phyloP scores from a whole-genome alignment of 1,140 invertebrate species.

The Pogonus chalceus region DNA sequence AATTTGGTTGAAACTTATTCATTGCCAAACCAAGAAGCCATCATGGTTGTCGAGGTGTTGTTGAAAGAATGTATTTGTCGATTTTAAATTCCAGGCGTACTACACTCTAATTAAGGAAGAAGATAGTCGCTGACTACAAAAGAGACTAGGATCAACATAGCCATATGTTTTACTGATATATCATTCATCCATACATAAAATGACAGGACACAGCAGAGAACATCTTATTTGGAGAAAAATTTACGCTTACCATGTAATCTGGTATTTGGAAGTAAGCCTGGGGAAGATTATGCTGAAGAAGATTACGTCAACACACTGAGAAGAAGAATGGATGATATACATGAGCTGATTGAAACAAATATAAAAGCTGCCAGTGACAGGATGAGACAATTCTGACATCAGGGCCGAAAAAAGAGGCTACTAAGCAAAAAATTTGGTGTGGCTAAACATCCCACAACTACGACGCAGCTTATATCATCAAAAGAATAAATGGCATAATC shows the following conservation, averaged over 20 bases:
- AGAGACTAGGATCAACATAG: neutral
- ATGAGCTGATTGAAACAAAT: slow-evolving; percentile 1
- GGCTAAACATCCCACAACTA: too few species aligned
- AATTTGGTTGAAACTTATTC: slow-evolving; percentile 31
- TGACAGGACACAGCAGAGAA: slow-evolving; percentile 1
- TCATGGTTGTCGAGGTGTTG: slow-evolving; percentile 31
- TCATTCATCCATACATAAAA: neutral
- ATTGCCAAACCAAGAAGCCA: slow-evolving; percentile 32
- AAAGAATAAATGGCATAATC: too few species aligned
- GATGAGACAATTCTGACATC: slow-evolving; percentile 10
- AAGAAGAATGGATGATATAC: slow-evolving; percentile 8
- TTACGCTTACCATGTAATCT: slow-evolving; percentile 13
- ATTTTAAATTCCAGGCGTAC: slow-evolving; percentile 29
- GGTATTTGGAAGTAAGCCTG: slow-evolving; percentile 10
- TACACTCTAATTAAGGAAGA: slow-evolving; percentile 31
- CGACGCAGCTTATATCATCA: too few species aligned
- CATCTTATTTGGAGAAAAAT: slow-evolving; percentile 11
- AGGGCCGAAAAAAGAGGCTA: neutral
- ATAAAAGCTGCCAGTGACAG: slow-evolving; percentile 12
- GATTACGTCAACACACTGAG: slow-evolving; percentile 11
- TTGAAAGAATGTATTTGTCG: slow-evolving; percentile 27
- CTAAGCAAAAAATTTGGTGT: too few species aligned
- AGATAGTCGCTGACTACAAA: slow-evolving; percentile 1
- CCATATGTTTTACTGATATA: neutral
- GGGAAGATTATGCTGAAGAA: slow-evolving; percentile 8